Conservation (phyloP, 2,113 vertebrate species). For the Mormyrus lacerda region DNA sequence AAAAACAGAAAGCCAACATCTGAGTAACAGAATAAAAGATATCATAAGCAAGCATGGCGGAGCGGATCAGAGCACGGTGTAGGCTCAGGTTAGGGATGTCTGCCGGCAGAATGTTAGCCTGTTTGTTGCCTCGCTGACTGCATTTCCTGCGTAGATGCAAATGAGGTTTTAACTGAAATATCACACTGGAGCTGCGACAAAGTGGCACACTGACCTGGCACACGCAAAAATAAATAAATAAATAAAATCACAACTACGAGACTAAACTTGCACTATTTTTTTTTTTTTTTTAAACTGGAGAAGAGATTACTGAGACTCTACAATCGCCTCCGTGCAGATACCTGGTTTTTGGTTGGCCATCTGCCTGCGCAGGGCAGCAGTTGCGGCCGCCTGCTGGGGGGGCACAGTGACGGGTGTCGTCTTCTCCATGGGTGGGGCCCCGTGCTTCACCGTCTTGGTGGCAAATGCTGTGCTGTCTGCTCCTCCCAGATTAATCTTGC, state of each 20-base stretch:
- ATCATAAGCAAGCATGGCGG: neutral
- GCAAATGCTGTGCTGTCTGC: slow-evolving; percentile 86
- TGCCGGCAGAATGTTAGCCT: neutral
- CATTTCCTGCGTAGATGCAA: neutral
- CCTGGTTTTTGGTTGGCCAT: slow-evolving; percentile 80
- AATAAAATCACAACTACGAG: neutral
- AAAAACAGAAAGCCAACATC: neutral
- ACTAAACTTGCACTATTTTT: neutral
- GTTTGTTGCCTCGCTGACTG: neutral
- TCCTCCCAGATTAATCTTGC: slow-evolving; percentile 67
- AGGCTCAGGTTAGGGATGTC: neutral
- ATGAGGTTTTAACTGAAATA: neutral
- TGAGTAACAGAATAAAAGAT: neutral
- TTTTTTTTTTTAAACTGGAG: neutral
- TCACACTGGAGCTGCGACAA: neutral
- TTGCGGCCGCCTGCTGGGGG: slow-evolving; percentile 80
- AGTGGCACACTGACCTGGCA: neutral
- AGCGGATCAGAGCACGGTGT: neutral
- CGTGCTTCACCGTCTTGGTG: slow-evolving; percentile 89
- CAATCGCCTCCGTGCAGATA: slow-evolving; percentile 38
- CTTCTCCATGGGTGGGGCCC: slow-evolving; percentile 65
- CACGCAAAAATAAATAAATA: too few species aligned
- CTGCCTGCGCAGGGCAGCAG: slow-evolving; percentile 79
- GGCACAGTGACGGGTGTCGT: slow-evolving; percentile 62
- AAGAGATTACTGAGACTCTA: neutral